Conservation (phyloP, 2,888 invertebrate genomes). For the Eumacrocentrus americanus region DNA sequence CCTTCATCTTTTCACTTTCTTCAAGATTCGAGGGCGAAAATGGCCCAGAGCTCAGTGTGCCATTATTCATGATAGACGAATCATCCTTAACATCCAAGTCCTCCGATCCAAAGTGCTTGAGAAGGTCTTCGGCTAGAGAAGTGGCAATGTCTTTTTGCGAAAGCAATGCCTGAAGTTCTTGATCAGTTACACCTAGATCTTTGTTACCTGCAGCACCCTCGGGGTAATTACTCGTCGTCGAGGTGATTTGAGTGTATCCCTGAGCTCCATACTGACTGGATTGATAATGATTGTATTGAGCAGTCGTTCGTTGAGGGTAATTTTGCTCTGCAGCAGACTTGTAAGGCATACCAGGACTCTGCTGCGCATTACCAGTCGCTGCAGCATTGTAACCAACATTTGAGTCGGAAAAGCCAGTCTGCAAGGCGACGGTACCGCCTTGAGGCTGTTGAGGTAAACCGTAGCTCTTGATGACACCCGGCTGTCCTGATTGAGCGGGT, state of each 20-base stretch:
- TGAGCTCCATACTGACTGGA: constrained; percentile 54
- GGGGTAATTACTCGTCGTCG: constrained; percentile 57
- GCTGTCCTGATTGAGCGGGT: constrained; percentile 46
- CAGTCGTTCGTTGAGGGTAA: constrained; percentile 47
- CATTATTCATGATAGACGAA: constrained; percentile 55
- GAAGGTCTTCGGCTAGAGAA: constrained; percentile 84
- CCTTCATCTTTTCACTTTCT: constrained; percentile 56
- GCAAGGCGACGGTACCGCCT: constrained; percentile 61
- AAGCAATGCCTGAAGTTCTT: constrained; percentile 75
- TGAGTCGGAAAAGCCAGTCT: constrained; percentile 62
- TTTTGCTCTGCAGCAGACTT: constrained; percentile 61
- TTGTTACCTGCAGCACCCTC: constrained; percentile 53
- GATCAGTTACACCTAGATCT: constrained; percentile 70
- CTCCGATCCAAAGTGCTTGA: constrained; percentile 83
- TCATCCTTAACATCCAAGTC: constrained; percentile 66
- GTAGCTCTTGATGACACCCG: constrained; percentile 58
- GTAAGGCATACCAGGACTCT: constrained; percentile 63
- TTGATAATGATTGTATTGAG: constrained; percentile 48
- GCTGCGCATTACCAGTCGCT: constrained; percentile 62
- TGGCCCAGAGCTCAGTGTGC: constrained; percentile 64
- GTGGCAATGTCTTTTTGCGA: constrained; percentile 78
- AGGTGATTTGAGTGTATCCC: constrained; percentile 61
- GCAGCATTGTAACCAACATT: constrained; percentile 59
- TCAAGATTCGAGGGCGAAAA: constrained; percentile 65
- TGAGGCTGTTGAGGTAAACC: constrained; percentile 58